Percentiles rank a stretch among this genome's conserved stretches.
phyloP scores from a whole-genome alignment of 2,113 vertebrate species.

The Oophaga pumilio region DNA sequence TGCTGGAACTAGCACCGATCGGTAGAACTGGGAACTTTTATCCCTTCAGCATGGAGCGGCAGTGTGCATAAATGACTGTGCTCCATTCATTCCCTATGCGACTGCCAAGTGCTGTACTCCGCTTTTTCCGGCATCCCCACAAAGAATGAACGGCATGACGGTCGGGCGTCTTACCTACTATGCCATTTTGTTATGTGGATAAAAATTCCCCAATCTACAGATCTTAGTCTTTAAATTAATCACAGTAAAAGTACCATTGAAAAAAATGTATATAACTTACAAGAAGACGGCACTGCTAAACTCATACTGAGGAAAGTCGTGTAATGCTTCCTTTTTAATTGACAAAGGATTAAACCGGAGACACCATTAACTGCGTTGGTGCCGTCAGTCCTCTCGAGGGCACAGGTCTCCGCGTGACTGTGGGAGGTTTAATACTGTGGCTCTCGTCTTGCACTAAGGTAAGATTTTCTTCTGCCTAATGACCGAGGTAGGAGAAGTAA shows the following conservation, averaged over 20 bases:
- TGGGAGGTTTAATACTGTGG: not conserved
- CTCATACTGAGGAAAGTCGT: not conserved
- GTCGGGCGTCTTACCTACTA: no score
- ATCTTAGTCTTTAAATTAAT: no score
- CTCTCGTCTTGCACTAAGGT: not conserved
- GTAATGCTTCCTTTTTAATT: not conserved
- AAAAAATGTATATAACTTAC: not conserved
- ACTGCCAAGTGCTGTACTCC: no score
- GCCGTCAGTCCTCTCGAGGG: not conserved
- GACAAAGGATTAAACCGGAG: not conserved
- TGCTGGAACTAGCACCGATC: no score
- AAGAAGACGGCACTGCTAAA: not conserved
- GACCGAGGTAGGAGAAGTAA: not conserved
- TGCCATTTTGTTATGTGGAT: no score
- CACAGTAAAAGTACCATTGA: not conserved
- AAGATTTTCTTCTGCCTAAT: conserved; percentile 28
- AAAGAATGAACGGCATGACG: no score
- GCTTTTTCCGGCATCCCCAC: no score
- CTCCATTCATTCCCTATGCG: no score
- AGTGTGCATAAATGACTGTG: no score
- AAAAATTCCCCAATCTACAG: no score
- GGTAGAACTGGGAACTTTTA: no score
- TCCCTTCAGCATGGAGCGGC: no score
- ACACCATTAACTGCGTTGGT: not conserved
- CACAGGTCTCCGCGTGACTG: not conserved